A percentile compares a stretch with the other conserved stretches of the same genome.
Evolutionary conservation across 2,113 vertebrate genomes (phyloP).

Genomic region (Ailurus styani): DNA sequence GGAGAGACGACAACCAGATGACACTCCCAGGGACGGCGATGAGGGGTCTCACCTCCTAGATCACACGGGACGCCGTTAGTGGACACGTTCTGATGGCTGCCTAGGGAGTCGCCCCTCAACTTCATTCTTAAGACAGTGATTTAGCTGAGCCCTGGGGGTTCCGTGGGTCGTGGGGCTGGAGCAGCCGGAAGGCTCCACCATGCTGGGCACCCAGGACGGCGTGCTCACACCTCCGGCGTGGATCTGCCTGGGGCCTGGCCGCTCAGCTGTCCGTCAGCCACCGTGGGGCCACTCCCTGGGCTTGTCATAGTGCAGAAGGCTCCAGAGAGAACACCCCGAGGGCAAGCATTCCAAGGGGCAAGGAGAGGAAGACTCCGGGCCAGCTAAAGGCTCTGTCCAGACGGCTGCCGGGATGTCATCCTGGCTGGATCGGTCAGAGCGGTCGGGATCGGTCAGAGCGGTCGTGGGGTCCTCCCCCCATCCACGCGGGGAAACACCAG

Average conservation of each 20-base stretch:
- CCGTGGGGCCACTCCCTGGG: rapidly evolving
- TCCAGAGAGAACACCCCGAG: no score
- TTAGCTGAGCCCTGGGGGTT: not conserved
- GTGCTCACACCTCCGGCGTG: rapidly evolving
- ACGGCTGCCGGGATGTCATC: rapidly evolving
- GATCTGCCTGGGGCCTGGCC: not conserved
- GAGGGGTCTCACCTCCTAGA: rapidly evolving
- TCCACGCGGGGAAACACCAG: rapidly evolving
- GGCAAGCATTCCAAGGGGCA: not conserved
- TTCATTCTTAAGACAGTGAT: rapidly evolving
- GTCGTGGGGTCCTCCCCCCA: not conserved
- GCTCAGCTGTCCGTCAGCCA: not conserved
- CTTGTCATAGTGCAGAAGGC: not conserved
- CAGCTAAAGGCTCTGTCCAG: rapidly evolving
- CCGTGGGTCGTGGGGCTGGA: not conserved
- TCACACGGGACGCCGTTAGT: rapidly evolving
- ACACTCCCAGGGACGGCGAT: rapidly evolving
- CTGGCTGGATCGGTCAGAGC: not conserved
- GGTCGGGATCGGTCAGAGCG: not conserved
- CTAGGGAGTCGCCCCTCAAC: not conserved
- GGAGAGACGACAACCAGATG: rapidly evolving
- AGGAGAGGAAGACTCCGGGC: not conserved
- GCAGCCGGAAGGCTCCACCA: rapidly evolving
- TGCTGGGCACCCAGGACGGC: rapidly evolving
- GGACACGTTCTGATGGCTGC: rapidly evolving